Evolutionary conservation across 2,797 vertebrate species (phyloP).

Genomic region (Brachyrhaphis roseni): DNA sequence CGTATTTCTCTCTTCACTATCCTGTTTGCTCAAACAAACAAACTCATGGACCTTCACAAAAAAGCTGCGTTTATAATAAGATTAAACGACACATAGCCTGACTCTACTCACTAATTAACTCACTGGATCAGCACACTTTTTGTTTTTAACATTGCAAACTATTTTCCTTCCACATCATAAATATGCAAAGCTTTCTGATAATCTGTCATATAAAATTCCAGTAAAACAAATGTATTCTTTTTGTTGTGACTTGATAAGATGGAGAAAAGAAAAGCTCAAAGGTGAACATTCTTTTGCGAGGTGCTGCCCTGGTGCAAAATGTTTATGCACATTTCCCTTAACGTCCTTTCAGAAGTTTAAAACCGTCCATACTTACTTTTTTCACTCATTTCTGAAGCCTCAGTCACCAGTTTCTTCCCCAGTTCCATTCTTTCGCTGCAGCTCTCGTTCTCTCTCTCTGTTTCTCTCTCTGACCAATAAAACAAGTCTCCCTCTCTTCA

Average conservation of each 20-base stretch:
- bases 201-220: background rate
- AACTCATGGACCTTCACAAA: background rate
- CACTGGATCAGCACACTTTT: background rate
- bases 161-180: background rate
- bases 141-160: background rate
- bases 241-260: background rate
- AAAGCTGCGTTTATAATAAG: background rate
- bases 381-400: background rate
- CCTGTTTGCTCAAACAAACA: background rate
- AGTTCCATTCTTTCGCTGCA: background rate
- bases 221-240: background rate
- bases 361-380: background rate
- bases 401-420: background rate
- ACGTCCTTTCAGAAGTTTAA: background rate
- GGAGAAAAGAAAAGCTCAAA: background rate
- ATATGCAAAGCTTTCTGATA: background rate
- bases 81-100: background rate
- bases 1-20: background rate
- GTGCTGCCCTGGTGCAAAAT: background rate
- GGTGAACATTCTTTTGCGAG: background rate
- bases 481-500: constrained; percentile 52
- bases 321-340: background rate
- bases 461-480: constrained; percentile 16
- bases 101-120: background rate
- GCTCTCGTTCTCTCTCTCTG: background rate